Percentiles rank a stretch among this genome's conserved stretches.
phyloP scores from a whole-genome alignment of 2,888 invertebrate genomes.

The Xestia ashworthii region DNA sequence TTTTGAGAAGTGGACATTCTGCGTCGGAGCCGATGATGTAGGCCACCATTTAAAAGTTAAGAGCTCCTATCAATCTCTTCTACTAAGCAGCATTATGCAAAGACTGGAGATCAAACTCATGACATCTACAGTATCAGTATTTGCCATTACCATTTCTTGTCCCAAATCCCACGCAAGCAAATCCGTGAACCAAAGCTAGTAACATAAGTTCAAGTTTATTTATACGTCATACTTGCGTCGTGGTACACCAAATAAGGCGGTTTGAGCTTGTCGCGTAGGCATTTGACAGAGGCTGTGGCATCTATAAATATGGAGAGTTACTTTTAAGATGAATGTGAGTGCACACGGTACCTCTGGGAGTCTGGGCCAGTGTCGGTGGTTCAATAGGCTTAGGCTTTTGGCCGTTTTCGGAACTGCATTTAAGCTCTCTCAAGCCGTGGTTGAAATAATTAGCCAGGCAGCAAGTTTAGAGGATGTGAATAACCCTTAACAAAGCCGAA shows the following conservation, averaged over 20 bases:
- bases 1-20: no score
- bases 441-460: no score
- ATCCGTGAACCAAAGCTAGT: background rate
- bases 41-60: background rate
- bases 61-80: background rate
- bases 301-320: constrained; percentile 38
- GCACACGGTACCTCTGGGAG: constrained; percentile 42
- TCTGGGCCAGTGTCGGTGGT: constrained; percentile 2
- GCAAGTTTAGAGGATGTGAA: no score
- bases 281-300: constrained; percentile 22
- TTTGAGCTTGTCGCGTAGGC: constrained; percentile 43
- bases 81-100: background rate
- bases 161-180: constrained; percentile 20
- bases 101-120: background rate
- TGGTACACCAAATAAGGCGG: constrained; percentile 40
- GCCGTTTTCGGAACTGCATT: constrained; percentile 1
- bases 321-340: constrained; percentile 49
- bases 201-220: constrained; percentile 39
- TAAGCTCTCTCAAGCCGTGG: no score
- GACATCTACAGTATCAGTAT: background rate
- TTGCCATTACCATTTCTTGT: background rate
- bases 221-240: constrained; percentile 43
- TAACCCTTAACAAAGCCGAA: no score
- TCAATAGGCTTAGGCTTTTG: constrained; percentile 16
- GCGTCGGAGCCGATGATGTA: no score